Evolutionary conservation across 2,113 vertebrate species (phyloP), one percentile per base, ranked within the genome.

Genomic region (Muntiacus muntjak): DNA sequence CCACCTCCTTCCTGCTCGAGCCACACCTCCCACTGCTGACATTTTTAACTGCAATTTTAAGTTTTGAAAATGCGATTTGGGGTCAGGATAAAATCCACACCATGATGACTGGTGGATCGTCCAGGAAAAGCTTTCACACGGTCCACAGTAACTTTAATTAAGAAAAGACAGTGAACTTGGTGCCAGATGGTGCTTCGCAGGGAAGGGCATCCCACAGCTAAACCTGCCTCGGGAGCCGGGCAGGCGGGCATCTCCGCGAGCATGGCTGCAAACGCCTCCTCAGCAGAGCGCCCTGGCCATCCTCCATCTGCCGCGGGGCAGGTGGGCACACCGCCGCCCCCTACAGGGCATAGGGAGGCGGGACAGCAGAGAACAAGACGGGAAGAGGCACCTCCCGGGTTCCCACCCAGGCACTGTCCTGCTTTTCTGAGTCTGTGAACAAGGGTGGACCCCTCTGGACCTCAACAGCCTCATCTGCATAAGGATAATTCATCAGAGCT

Each of bases 121-220:
- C 67, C 82, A 78, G 87, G 82, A 96, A n/a, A 16, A 78, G 36
- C 58, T 28, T 52, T 81, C 57, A 14, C 58, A 74, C 28, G 3
- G 76, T 90, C 82, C 55, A 83, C 3, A 5, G 45, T 94, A 83
- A 86, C 85, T 95, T 96, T 98, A 97, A 98, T 97, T 98, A 98
- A 97, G 97, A 92, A 94, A 95, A 95, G 95, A 93, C 84, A 74
- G 81, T 23, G 93, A 83, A 50, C 86, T 17, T 14, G 7, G 45
- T 21, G 36, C 94, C 98, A 97, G 96, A 98, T 97, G 97, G 97
- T 12, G 52, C 96, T 95, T 91, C 43, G 78, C 30, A 57, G 97
- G 94, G 95, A 97, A 17, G 50, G 96, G 54, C 93, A 78, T 83
- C 95, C 97, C 93, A 98, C 91, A 71, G 98, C 82, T 83, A 91